Percentiles rank a stretch among this genome's conserved stretches.
These are phyloP conservation scores for Mellilla xanthometata DNA, from an alignment of 2,888 invertebrate species.

Conservation along the genomic window DNA sequence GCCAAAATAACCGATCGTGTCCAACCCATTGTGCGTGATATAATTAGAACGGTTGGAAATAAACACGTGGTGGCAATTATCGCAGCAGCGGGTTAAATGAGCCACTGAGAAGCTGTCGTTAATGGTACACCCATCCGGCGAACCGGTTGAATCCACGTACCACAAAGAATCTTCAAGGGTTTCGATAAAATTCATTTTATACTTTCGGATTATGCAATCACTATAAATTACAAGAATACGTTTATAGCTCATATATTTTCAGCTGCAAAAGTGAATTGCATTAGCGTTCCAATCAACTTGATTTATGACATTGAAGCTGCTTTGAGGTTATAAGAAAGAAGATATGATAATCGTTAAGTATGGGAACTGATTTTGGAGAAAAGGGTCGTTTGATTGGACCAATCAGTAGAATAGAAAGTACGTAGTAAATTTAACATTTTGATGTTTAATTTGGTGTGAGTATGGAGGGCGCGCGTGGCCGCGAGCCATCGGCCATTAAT, in stretches of 20 bases:
- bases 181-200: constrained; percentile 56
- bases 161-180: constrained; percentile 49
- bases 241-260: constrained; percentile 10
- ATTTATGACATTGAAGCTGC: constrained; percentile 7
- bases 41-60: constrained; percentile 78
- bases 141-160: constrained; percentile 50
- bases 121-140: constrained; percentile 76
- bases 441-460: constrained; percentile 47
- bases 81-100: constrained; percentile 80
- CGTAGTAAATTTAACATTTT: constrained; percentile 37
- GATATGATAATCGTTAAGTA: constrained; percentile 4
- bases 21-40: constrained; percentile 79
- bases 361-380: background rate
- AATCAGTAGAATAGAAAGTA: constrained; percentile 12
- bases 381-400: constrained; percentile 1
- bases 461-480: too few species aligned
- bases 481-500: constrained; percentile 53
- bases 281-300: constrained; percentile 30
- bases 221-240: constrained; percentile 46
- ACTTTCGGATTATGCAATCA: constrained; percentile 43
- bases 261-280: constrained; percentile 40
- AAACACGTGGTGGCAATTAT: constrained; percentile 83
- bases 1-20: constrained; percentile 78
- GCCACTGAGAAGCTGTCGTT: constrained; percentile 75
- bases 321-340: constrained; percentile 2